Percentiles rank a stretch among this genome's conserved stretches.
Evolutionary conservation across 2,888 invertebrate species (phyloP).

Genomic region (Drosophila kambysellisi): DNA sequence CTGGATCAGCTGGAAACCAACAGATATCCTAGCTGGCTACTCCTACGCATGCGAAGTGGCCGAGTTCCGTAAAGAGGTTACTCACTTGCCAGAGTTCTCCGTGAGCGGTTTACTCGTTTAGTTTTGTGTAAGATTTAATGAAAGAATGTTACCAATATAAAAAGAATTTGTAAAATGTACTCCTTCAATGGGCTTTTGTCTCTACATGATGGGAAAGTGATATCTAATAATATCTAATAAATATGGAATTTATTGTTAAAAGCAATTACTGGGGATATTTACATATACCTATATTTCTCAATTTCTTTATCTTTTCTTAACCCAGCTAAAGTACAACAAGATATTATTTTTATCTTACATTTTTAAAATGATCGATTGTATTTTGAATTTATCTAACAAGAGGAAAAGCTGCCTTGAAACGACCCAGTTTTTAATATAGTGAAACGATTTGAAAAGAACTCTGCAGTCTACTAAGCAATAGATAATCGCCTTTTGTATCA

Average conservation of each 20-base stretch:
- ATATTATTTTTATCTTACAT: background rate
- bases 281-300: too few species aligned
- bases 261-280: background rate
- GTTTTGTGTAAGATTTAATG: background rate
- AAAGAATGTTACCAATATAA: background rate
- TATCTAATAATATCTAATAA: too few species aligned
- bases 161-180: background rate
- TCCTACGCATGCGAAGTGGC: constrained; percentile 82
- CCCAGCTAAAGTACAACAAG: background rate
- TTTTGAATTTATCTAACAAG: background rate
- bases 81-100: constrained; percentile 69
- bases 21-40: constrained; percentile 77
- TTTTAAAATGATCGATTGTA: background rate
- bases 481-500: too few species aligned
- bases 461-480: too few species aligned
- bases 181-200: too few species aligned
- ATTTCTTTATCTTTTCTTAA: background rate
- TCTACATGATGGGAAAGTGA: background rate
- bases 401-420: background rate
- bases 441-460: background rate
- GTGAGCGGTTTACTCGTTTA: constrained; percentile 68
- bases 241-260: too few species aligned
- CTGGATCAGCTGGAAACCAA: constrained; percentile 85
- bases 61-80: constrained; percentile 75
- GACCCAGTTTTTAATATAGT: background rate